phyloP scores from a whole-genome alignment of 2,888 invertebrate genomes.

The Netelia melanura region DNA sequence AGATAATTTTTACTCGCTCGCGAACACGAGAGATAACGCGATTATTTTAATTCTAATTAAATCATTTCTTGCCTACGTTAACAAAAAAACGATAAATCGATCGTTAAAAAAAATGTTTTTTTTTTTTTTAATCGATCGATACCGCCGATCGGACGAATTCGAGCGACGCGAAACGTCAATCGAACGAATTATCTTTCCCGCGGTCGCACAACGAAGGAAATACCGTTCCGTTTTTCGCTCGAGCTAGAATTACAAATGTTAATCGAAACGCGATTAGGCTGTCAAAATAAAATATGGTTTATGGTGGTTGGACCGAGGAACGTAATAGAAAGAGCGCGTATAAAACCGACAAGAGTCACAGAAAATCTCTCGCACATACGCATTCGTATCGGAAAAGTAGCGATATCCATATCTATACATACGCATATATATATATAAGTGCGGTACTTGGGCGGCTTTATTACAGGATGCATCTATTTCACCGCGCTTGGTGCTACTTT shows the following conservation, averaged over 20 bases:
- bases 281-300: conserved; percentile 61
- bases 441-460: conserved; percentile 69
- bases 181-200: conserved; percentile 1
- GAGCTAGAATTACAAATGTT: conserved; percentile 44
- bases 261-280: conserved; percentile 58
- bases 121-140: neutral
- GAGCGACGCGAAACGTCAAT: neutral
- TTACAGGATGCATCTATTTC: conserved; percentile 79
- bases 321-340: neutral
- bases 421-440: conserved; percentile 8
- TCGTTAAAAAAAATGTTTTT: neutral
- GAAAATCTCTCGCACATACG: conserved; percentile 37
- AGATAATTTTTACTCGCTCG: too few relatives aligned
- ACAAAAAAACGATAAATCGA: too few relatives aligned
- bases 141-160: neutral
- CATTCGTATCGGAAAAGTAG: conserved; percentile 5
- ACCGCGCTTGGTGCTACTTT: conserved; percentile 61
- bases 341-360: conserved; percentile 5
- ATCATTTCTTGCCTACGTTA: too few relatives aligned
- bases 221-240: conserved; percentile 47
- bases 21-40: too few relatives aligned
- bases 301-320: conserved; percentile 6
- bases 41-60: too few relatives aligned
- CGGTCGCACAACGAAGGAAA: conserved; percentile 4
- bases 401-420: neutral